phyloP scores from a whole-genome alignment of 1,140 invertebrate species.

The Euura saliciscinereae region DNA sequence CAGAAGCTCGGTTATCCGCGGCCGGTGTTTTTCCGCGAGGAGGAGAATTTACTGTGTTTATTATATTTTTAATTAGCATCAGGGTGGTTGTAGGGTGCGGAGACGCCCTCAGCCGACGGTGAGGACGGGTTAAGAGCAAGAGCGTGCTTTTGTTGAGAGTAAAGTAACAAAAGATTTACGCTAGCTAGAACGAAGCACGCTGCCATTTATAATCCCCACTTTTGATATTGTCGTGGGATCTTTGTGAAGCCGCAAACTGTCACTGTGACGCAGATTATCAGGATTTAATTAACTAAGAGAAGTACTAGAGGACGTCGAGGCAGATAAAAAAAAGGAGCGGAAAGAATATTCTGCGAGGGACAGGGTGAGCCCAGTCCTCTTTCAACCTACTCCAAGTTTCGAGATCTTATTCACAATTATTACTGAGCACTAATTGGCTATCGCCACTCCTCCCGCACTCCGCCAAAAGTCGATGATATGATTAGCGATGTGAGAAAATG shows the following conservation, averaged over 20 bases:
- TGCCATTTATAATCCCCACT: neutral
- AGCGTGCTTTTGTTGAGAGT: neutral
- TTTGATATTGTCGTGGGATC: neutral
- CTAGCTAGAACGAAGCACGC: neutral
- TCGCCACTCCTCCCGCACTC: no score
- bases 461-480: no score
- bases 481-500: no score
- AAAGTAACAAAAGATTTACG: neutral
- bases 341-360: neutral
- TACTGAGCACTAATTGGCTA: no score
- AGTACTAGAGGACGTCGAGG: neutral
- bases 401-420: no score
- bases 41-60: neutral
- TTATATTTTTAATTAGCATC: slow-evolving; percentile 2
- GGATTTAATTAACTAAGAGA: neutral
- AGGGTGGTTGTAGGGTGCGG: neutral
- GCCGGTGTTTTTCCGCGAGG: neutral
- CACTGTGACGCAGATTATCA: neutral
- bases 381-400: no score
- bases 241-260: neutral
- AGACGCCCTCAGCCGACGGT: neutral
- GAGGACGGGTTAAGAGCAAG: neutral
- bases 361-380: no score
- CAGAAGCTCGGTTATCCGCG: neutral
- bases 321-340: neutral